Evolutionary conservation across 2,888 invertebrate genomes (phyloP).

Genomic region (Encarsia formosa): DNA sequence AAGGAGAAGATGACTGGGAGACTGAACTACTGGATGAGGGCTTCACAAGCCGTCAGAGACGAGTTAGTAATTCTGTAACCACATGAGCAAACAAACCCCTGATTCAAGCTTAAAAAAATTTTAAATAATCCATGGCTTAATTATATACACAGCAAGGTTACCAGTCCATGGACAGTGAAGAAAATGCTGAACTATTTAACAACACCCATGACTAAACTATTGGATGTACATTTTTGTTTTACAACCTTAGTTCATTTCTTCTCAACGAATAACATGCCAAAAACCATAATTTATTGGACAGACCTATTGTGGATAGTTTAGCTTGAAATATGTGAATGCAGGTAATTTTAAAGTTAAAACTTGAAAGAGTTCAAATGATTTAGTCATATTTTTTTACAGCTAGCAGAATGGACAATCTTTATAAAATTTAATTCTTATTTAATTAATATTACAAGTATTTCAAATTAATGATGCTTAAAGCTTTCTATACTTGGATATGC

Average conservation of each 20-base stretch:
- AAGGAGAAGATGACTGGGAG: conserved; percentile 66
- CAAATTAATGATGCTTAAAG: conserved; percentile 2
- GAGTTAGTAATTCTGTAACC: conserved; percentile 38
- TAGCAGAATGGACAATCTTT: conserved; percentile 23
- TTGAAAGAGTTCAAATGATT: not conserved
- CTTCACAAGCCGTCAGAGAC: conserved; percentile 43
- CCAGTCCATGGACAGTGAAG: conserved; percentile 47
- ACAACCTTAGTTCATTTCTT: too few species aligned
- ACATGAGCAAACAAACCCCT: conserved; percentile 27
- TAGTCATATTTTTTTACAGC: conserved; percentile 3
- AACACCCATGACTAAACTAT: conserved; percentile 16
- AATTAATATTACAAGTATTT: conserved; percentile 12
- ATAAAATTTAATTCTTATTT: conserved; percentile 2
- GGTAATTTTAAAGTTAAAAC: conserved; percentile 6
- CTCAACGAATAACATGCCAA: not conserved
- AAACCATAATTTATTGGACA: conserved; percentile 20
- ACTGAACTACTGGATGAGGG: conserved; percentile 55
- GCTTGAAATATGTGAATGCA: conserved; percentile 9
- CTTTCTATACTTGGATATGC: conserved; percentile 16
- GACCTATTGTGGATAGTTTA: conserved; percentile 15
- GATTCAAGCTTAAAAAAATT: conserved; percentile 17
- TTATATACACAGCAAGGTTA: conserved; percentile 46
- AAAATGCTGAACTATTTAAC: conserved; percentile 46
- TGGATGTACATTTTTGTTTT: conserved; percentile 22
- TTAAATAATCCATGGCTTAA: conserved; percentile 34